Base-by-base conservation (phyloP, 1,140 invertebrate species). In the Drosophila teissieri region DNA sequence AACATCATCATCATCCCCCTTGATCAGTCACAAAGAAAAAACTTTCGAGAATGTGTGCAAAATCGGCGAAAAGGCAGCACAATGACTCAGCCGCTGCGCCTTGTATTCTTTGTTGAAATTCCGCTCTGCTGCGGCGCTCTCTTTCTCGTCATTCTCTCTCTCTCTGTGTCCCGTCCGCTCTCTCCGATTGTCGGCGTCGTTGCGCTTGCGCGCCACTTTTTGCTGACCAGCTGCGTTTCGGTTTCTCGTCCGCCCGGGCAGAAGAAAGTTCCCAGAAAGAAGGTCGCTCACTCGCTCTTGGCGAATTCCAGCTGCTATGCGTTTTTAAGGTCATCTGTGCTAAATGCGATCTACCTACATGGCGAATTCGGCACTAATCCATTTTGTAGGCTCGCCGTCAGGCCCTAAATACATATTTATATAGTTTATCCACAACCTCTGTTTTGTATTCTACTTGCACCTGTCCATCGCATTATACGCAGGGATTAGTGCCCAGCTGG, bases 121-220 rank as follows among this genome's bases (percentile, higher is more conserved):
- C 17, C 40, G 12, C 24, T 53, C 19, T 53, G 7, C 34, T 1
- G 4, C n/a, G 14, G 4, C n/a, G 12, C 44, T 27, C 45, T 42
- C 12, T 22, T 10, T 39, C 24, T 76, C 34, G 6, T 7, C 8
- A 31, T 31, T 10, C 31, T 31, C 12, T 22, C 10, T 39, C 24
- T 76, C 34, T 46, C 19, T 31, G 1, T 4, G 2, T 15, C 11
- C 3, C 42, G 17, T 8, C 7, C 42, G 17, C 24, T 37, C 55
- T 36, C 24, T 52, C 27, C 27, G n/a, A 15, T 34, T 68, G 8
- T 24, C 12, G 31, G 63, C 63, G 57, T 56, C 63, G 56, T 31
- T 53, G 49, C 81, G 85, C 81, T 82, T 90, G 81, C 81, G 85
- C 74, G 81, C 85, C 86, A 80, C 73, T 89, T 90, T 61, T 65